Evolutionary conservation across 2,797 vertebrate genomes (phyloP).

Genomic region (Platyrinchus mystaceus): DNA sequence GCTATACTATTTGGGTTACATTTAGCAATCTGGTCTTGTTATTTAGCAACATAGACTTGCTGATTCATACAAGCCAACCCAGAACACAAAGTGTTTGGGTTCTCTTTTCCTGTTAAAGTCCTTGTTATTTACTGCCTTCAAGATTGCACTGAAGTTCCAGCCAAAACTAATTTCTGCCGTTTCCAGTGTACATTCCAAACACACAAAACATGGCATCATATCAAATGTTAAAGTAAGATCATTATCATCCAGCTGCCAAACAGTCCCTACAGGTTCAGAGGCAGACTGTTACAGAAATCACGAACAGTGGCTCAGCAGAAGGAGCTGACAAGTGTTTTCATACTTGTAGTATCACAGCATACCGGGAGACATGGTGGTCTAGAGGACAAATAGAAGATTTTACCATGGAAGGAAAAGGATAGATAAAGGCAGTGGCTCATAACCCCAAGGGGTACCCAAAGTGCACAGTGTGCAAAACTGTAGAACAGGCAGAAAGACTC

Average conservation of each 20-base stretch:
- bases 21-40: conserved; percentile 20
- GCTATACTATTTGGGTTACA: conserved; percentile 32
- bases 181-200: conserved; percentile 57
- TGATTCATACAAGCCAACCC: conserved; percentile 53
- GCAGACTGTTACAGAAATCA: background rate
- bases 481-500: background rate
- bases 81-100: conserved; percentile 51
- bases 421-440: background rate
- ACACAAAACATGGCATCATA: conserved; percentile 47
- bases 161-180: conserved; percentile 51
- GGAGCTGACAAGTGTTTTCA: background rate
- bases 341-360: background rate
- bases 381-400: background rate
- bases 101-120: conserved; percentile 61
- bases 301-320: background rate
- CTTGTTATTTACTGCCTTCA: conserved; percentile 57
- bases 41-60: conserved; percentile 53
- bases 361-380: background rate
- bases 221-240: conserved; percentile 55
- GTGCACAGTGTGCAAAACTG: background rate
- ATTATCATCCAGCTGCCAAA: conserved; percentile 37
- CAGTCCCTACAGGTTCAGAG: conserved; percentile 38
- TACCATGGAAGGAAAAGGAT: background rate
- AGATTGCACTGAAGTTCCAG: conserved; percentile 46
- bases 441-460: background rate